Percentiles rank a stretch among this genome's conserved stretches.
These are phyloP conservation scores for Tenebrio molitor DNA, from an alignment of 1,140 invertebrate genomes.

Conservation along the genomic window DNA sequence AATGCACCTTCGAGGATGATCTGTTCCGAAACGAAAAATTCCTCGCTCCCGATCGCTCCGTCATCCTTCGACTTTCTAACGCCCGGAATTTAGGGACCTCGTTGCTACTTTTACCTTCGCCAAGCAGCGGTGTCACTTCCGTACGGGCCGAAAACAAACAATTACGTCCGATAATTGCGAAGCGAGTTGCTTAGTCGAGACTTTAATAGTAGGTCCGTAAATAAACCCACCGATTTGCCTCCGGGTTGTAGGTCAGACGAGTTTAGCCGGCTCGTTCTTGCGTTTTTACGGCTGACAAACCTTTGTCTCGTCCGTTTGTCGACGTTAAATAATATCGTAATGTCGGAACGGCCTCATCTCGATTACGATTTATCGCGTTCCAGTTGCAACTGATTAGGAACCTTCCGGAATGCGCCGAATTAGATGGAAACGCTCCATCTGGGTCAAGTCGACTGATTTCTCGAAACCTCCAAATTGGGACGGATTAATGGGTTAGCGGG, in stretches of 20 bases:
- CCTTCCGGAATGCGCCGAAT: slow-evolving; percentile 30
- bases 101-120: slow-evolving; percentile 10
- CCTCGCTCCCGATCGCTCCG: too few species aligned
- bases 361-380: slow-evolving; percentile 4
- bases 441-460: slow-evolving; percentile 14
- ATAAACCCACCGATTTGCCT: slow-evolving; percentile 39
- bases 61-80: slow-evolving; percentile 27
- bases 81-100: background rate
- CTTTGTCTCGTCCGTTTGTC: slow-evolving; percentile 25
- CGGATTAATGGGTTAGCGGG: slow-evolving; percentile 24
- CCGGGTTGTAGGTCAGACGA: slow-evolving; percentile 46
- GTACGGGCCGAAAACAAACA: background rate
- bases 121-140: slow-evolving; percentile 12
- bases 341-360: slow-evolving; percentile 1
- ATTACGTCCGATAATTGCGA: slow-evolving; percentile 14
- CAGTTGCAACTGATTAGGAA: slow-evolving; percentile 13
- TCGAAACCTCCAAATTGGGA: slow-evolving; percentile 24
- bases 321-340: slow-evolving; percentile 40
- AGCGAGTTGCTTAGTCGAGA: slow-evolving; percentile 21
- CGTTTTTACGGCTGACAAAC: slow-evolving; percentile 46
- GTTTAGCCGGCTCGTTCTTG: slow-evolving; percentile 41
- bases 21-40: too few species aligned
- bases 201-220: slow-evolving; percentile 45
- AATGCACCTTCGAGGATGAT: background rate
- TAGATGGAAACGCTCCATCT: background rate